Conservation (phyloP, 2,888 invertebrate genomes). For the Sturmia bella region DNA sequence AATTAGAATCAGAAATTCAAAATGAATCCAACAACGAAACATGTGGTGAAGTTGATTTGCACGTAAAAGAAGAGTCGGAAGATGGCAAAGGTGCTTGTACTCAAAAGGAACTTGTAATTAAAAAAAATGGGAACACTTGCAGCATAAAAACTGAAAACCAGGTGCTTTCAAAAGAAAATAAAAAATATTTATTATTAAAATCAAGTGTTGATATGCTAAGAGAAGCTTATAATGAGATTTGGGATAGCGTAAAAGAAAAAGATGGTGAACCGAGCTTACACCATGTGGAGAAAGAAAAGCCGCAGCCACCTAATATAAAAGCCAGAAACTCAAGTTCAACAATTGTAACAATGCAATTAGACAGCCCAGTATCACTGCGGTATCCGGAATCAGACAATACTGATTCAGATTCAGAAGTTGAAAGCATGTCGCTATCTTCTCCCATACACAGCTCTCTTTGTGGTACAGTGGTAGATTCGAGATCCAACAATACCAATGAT, state of each 20-base stretch:
- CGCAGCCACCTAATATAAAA: slow-evolving; percentile 48
- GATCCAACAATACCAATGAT: slow-evolving; percentile 2
- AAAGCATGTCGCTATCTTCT: slow-evolving; percentile 54
- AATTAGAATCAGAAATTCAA: slow-evolving; percentile 72
- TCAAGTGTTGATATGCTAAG: slow-evolving; percentile 71
- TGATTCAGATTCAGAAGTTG: slow-evolving; percentile 58
- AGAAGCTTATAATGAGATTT: slow-evolving; percentile 73
- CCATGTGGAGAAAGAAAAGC: slow-evolving; percentile 40
- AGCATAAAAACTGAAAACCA: slow-evolving; percentile 21
- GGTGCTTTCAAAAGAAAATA: slow-evolving; percentile 66
- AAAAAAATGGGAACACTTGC: slow-evolving; percentile 53
- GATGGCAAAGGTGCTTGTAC: slow-evolving; percentile 57
- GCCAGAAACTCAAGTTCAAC: slow-evolving; percentile 49
- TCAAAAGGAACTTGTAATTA: slow-evolving; percentile 51
- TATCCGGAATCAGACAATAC: slow-evolving; percentile 30
- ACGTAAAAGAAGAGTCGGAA: slow-evolving; percentile 36
- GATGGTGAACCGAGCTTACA: slow-evolving; percentile 7
- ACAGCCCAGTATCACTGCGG: slow-evolving; percentile 8
- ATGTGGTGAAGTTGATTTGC: slow-evolving; percentile 17
- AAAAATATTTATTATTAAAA: slow-evolving; percentile 71
- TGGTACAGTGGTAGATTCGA: slow-evolving; percentile 28
- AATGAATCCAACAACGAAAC: slow-evolving; percentile 59
- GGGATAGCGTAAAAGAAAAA: slow-evolving; percentile 60
- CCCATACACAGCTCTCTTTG: slow-evolving; percentile 40
- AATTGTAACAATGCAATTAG: background rate